A percentile compares a stretch with the other conserved stretches of the same genome.
Conservation (phyloP, 2,113 vertebrate species). For the Chrysemys picta region DNA sequence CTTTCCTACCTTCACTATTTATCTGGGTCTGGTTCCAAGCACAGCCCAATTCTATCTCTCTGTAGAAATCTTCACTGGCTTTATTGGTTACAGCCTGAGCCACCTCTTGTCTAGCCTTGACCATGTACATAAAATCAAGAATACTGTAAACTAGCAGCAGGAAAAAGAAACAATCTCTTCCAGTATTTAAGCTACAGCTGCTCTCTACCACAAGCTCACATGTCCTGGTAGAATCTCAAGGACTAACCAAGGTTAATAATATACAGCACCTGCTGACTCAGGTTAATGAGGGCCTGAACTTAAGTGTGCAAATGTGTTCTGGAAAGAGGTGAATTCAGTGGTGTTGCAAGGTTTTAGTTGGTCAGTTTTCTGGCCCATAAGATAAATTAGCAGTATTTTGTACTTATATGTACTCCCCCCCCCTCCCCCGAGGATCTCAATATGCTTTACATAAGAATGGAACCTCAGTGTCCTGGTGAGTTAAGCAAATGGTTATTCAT, state of each 20-base stretch:
- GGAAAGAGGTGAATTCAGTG: neutral
- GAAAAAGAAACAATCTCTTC: neutral
- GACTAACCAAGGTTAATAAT: neutral
- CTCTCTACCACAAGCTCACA: neutral
- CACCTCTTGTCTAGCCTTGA: neutral
- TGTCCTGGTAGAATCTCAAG: neutral
- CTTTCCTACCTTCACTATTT: neutral
- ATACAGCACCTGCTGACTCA: neutral
- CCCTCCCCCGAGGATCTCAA: neutral
- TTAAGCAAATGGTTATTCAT: neutral
- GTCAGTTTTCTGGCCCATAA: neutral
- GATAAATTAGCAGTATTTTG: neutral
- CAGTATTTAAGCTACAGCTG: neutral
- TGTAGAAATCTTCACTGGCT: neutral
- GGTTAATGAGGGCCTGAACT: neutral
- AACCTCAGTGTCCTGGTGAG: neutral
- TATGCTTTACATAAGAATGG: neutral
- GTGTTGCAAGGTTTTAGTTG: neutral
- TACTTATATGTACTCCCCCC: neutral
- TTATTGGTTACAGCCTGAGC: neutral
- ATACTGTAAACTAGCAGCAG: neutral
- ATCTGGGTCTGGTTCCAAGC: neutral
- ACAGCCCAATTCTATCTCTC: neutral
- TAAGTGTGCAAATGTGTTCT: neutral
- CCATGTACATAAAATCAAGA: neutral